Evolutionary conservation across 1,140 invertebrate genomes (phyloP).

Genomic region (Drosophila sturtevanti): DNA sequence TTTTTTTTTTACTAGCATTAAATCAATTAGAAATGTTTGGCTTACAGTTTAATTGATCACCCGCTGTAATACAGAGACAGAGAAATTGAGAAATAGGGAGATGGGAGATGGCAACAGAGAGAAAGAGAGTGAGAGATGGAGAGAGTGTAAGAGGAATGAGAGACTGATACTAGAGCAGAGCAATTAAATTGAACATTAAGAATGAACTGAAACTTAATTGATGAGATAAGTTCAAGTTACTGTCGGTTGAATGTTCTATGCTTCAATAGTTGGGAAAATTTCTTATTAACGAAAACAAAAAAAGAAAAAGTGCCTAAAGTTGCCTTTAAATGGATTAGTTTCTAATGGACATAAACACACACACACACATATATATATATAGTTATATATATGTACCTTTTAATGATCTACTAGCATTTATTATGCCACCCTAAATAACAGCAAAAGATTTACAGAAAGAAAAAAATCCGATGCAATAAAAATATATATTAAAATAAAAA

Average conservation of each 20-base stretch:
- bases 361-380: too few relatives aligned
- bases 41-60: slow-evolving; percentile 63
- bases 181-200: slow-evolving; percentile 56
- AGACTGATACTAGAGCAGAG: slow-evolving; percentile 7
- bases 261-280: slow-evolving; percentile 23
- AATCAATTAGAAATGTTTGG: slow-evolving; percentile 69
- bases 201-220: slow-evolving; percentile 66
- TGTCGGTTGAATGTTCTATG: slow-evolving; percentile 16
- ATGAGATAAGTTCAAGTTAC: slow-evolving; percentile 52
- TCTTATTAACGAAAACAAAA: background rate
- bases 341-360: too few relatives aligned
- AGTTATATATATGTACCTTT: too few relatives aligned
- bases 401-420: too few relatives aligned
- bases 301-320: slow-evolving; percentile 14
- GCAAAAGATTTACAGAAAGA: background rate
- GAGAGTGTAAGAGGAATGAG: background rate
- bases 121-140: slow-evolving; percentile 1
- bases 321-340: slow-evolving; percentile 17
- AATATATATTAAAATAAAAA: background rate
- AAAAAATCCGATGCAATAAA: slow-evolving; percentile 1
- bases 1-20: slow-evolving; percentile 35
- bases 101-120: background rate
- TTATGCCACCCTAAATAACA: background rate
- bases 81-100: background rate
- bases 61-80: slow-evolving; percentile 11